phyloP scores from a whole-genome alignment of 2,888 invertebrate species.

The Archaeoteleia sp. region DNA sequence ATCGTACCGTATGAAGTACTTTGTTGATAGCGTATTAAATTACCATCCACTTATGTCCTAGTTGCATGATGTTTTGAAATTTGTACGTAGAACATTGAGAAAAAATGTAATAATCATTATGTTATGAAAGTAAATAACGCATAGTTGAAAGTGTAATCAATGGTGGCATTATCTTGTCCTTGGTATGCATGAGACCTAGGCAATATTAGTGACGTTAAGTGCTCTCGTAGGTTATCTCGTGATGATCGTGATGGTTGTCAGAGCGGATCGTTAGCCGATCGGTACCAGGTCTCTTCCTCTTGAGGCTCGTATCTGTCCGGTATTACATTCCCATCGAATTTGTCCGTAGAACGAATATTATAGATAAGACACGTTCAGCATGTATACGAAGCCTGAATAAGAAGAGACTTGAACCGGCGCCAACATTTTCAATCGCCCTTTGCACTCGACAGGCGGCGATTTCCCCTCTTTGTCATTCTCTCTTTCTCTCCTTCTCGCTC shows the following conservation, averaged over 20 bases:
- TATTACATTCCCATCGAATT: constrained; percentile 57
- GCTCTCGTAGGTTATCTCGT: constrained; percentile 32
- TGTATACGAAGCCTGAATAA: constrained; percentile 64
- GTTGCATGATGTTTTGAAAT: too few relatives aligned
- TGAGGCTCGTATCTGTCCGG: constrained; percentile 40
- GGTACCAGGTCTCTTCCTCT: constrained; percentile 10
- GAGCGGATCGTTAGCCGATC: constrained; percentile 31
- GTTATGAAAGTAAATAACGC: background rate
- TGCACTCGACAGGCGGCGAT: constrained; percentile 55
- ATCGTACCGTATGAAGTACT: too few relatives aligned
- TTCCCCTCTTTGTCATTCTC: constrained; percentile 9
- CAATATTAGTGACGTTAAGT: constrained; percentile 34
- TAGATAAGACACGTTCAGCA: constrained; percentile 59
- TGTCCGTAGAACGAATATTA: constrained; percentile 59
- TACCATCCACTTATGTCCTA: too few relatives aligned
- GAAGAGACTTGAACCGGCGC: constrained; percentile 66
- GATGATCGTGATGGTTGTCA: constrained; percentile 40
- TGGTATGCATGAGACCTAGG: constrained; percentile 20
- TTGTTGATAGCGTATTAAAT: too few relatives aligned
- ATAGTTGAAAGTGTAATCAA: constrained; percentile 2
- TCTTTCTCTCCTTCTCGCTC: constrained; percentile 19
- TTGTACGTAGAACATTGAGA: too few relatives aligned
- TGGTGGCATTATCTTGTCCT: constrained; percentile 37
- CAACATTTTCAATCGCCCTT: constrained; percentile 70
- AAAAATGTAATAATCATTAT: too few relatives aligned